phyloP scores from a whole-genome alignment of 2,113 vertebrate genomes.

The Odontophorus gujanensis region DNA sequence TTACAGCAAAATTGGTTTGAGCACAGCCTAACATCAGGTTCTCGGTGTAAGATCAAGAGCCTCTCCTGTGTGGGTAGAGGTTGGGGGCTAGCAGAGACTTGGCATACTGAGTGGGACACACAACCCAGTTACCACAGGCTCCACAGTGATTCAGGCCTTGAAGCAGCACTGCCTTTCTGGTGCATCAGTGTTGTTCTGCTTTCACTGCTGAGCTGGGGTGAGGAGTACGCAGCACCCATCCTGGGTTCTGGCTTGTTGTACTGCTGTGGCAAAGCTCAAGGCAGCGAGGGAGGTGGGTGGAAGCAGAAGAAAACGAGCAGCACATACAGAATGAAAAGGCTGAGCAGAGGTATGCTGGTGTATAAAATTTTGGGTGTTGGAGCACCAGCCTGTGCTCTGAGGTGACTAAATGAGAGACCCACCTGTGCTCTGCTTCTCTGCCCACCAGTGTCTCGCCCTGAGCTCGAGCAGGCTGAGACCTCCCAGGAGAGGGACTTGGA shows the following conservation, averaged over 20 bases:
- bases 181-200: background rate
- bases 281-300: background rate
- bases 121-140: background rate
- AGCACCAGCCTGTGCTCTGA: background rate
- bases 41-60: background rate
- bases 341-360: background rate
- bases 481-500: slow-evolving; percentile 54
- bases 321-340: background rate
- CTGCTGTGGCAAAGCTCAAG: background rate
- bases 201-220: background rate
- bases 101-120: background rate
- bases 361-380: background rate
- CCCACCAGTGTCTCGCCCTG: slow-evolving; percentile 57
- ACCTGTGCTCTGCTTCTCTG: slow-evolving; percentile 46
- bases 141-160: background rate
- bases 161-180: fast-evolving
- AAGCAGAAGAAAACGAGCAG: background rate
- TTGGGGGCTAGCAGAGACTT: background rate
- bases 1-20: slow-evolving; percentile 28
- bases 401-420: slow-evolving; percentile 24
- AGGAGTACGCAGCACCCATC: background rate
- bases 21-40: background rate
- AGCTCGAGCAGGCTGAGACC: slow-evolving; percentile 58
- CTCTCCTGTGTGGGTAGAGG: background rate
- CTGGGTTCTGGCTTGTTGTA: background rate